Base-by-base conservation (phyloP, 2,113 vertebrate genomes). In the Pelvicachromis taeniatus region DNA sequence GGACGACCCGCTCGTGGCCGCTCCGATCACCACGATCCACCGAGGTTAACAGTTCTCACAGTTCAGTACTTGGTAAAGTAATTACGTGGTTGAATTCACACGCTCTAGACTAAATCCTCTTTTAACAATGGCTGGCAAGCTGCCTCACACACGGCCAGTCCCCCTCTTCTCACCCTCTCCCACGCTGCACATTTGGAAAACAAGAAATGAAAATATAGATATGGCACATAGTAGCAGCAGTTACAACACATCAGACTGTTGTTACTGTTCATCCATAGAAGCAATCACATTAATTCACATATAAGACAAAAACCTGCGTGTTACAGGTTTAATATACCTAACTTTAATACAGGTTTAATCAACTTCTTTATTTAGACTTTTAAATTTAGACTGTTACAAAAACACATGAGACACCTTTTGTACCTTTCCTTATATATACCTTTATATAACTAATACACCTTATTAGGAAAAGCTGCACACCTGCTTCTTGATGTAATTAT, bases 21-120 rank as follows among this genome's bases (percentile, higher is more conserved):
- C 82, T 54, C 45, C 8, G 42, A 89, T 85, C 38, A 23, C 53
- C 68, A 13, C 81, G 42, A 29, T 82, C 83, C 87, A 87, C 85
- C 2, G 70, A 87, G 73, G 73, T 87, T 83, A 85, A 85, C 9
- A 61, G 65, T 88, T 88, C 91, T 88, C 85, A 90, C 85, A 84
- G 90, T 78, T 88, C 87, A 81, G 45, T 61, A 87, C 92, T 93
- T 83, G 84, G 88, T 85, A 88, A 90, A 93, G 80, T 91, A 88
- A 93, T 89, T 85, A 88, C 35, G 58, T 90, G 88, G 89, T 90
- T 56, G 45, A 80, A 85, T 84, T 92, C 85, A 89, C 86, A 90
- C 89, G 48, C 89, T 82, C 55, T 77, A 53, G 38, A 85, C 80
- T 90, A 91, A 88, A 92, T 89, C 87, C 87, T 83, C 87, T 81